phyloP scores from a whole-genome alignment of 1,140 invertebrate species.

The Sitophilus oryzae region DNA sequence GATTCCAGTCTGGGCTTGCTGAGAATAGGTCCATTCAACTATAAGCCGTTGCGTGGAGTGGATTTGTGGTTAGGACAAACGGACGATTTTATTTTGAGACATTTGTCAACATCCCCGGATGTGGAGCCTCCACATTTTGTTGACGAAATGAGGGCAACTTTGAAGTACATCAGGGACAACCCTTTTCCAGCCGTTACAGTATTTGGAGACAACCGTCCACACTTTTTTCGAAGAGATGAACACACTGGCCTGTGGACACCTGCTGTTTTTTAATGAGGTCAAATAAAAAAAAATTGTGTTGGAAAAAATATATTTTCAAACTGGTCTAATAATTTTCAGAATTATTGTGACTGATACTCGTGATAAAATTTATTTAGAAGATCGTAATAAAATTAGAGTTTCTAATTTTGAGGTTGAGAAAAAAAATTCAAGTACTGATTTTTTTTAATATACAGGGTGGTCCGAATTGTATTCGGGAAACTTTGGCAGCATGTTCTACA shows the following conservation, averaged over 20 bases:
- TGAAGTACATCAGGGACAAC: constrained; percentile 91
- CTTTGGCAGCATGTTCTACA: too few relatives aligned
- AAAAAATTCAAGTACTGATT: too few relatives aligned
- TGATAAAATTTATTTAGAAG: too few relatives aligned
- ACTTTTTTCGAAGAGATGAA: constrained; percentile 85
- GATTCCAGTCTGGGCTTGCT: constrained; percentile 77
- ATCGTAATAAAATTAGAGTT: too few relatives aligned
- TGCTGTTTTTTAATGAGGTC: constrained; percentile 49
- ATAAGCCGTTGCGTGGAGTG: constrained; percentile 81
- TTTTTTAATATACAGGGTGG: too few relatives aligned
- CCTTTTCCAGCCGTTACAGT: constrained; percentile 91
- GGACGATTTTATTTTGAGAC: constrained; percentile 81
- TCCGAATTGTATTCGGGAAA: too few relatives aligned
- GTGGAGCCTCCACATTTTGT: constrained; percentile 85
- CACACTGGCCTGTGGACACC: constrained; percentile 73
- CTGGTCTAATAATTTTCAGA: too few relatives aligned
- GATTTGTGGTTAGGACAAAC: constrained; percentile 85
- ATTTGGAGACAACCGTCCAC: constrained; percentile 85
- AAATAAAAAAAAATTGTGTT: background rate
- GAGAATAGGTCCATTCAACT: constrained; percentile 89
- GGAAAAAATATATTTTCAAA: too few relatives aligned
- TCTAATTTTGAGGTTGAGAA: too few relatives aligned
- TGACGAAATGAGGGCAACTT: constrained; percentile 71
- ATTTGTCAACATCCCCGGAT: constrained; percentile 87
- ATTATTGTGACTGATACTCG: too few relatives aligned